Conservation (phyloP, 2,888 invertebrate genomes). For the Eristalinus sepulchralis region DNA sequence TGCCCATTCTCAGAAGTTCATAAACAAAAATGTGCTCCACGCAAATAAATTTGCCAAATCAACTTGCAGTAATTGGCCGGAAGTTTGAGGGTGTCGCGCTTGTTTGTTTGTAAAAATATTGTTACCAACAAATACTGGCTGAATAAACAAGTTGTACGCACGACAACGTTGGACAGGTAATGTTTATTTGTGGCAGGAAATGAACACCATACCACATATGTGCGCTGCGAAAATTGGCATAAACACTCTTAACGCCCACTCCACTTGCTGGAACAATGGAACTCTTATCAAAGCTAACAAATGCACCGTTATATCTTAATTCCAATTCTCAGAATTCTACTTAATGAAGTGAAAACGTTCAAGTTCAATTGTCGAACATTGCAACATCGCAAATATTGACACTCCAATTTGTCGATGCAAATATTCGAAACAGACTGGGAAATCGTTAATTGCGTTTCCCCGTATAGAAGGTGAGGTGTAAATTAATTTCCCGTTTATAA, state of each 20-base stretch:
- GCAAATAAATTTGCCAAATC: conserved; percentile 2
- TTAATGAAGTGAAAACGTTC: not conserved
- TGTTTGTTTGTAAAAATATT: not conserved
- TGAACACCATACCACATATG: not conserved
- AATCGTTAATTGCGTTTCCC: not conserved
- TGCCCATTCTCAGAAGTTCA: not conserved
- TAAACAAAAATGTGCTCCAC: not conserved
- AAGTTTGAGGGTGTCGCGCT: conserved; percentile 35
- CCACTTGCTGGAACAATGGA: not conserved
- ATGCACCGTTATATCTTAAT: not conserved
- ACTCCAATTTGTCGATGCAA: not conserved
- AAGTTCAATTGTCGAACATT: not conserved
- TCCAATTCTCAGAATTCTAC: not conserved
- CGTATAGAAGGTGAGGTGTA: not conserved
- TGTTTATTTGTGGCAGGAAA: not conserved
- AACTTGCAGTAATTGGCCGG: conserved; percentile 33
- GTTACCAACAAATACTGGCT: conserved; percentile 3
- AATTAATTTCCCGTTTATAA: not conserved
- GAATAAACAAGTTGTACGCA: not conserved
- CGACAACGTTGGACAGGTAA: not conserved
- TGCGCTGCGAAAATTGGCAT: not conserved
- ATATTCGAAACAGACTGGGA: not conserved
- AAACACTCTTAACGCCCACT: not conserved
- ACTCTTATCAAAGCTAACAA: not conserved
- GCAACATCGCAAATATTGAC: not conserved